Evolutionary conservation across 1,140 invertebrate species (phyloP).

Genomic region (Gonioctena quinquepunctata): DNA sequence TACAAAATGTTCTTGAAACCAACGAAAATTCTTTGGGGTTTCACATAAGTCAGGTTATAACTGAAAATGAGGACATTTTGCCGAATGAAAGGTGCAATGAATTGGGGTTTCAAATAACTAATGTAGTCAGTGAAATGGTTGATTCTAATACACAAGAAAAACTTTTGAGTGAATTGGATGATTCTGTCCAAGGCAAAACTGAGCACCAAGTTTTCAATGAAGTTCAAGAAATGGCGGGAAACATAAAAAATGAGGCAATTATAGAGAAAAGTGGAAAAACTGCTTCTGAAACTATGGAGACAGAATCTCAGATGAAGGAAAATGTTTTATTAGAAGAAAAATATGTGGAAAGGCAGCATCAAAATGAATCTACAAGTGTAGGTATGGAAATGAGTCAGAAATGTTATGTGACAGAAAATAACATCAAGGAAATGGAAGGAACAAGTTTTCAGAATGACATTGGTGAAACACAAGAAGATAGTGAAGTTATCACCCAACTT

Average conservation of each 20-base stretch:
- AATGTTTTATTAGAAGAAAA: not conserved
- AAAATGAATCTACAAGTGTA: not conserved
- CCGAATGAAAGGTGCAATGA: not conserved
- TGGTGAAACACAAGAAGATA: not conserved
- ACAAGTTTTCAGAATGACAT: not conserved
- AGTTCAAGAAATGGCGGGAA: no score
- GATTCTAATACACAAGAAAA: no score
- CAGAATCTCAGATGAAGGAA: no score
- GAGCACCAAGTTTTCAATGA: no score
- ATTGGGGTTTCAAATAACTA: conserved; percentile 6
- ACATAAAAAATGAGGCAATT: no score
- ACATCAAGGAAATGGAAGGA: not conserved
- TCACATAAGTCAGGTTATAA: conserved; percentile 5
- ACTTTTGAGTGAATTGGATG: no score
- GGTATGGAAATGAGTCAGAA: not conserved
- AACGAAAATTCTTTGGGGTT: conserved; percentile 9
- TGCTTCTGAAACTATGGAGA: no score
- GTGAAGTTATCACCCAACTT: not conserved
- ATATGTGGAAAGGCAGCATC: not conserved
- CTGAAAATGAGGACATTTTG: not conserved
- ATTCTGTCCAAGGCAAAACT: no score
- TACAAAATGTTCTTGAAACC: not conserved
- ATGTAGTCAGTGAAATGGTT: not conserved
- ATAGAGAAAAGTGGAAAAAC: no score
- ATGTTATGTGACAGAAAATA: not conserved